phyloP scores from a whole-genome alignment of 2,113 vertebrate genomes.

The Oxyura jamaicensis region DNA sequence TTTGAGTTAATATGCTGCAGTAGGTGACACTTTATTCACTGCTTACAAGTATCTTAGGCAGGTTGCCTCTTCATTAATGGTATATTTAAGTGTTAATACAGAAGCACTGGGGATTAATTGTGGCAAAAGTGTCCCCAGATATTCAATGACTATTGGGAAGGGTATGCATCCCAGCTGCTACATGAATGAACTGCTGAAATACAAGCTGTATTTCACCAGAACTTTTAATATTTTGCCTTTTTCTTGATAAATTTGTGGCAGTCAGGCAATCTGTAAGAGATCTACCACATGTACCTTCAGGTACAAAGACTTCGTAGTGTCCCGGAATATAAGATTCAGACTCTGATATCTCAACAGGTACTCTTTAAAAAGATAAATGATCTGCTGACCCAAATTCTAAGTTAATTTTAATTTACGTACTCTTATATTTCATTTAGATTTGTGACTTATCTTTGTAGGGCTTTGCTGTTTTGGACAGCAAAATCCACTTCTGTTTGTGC shows the following conservation, averaged over 20 bases:
- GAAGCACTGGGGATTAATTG: not conserved
- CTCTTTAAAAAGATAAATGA: not conserved
- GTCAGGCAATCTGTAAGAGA: not conserved
- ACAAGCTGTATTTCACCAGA: not conserved
- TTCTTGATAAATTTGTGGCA: not conserved
- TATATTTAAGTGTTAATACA: not conserved
- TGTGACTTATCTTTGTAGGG: not conserved
- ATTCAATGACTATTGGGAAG: not conserved
- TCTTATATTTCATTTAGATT: rapidly evolving
- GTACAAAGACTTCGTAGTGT: not conserved
- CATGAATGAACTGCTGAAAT: not conserved
- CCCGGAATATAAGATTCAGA: not conserved
- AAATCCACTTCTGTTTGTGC: not conserved
- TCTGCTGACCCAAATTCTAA: not conserved
- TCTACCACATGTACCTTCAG: rapidly evolving
- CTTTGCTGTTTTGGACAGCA: not conserved
- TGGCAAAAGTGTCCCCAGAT: not conserved
- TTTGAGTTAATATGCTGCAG: not conserved
- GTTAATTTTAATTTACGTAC: not conserved
- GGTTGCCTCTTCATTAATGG: not conserved
- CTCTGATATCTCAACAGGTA: not conserved
- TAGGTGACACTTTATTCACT: not conserved
- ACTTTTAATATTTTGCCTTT: not conserved
- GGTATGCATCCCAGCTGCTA: not conserved
- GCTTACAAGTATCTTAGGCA: not conserved